These are phyloP conservation scores for Ichneumoninae sp. DNA, from an alignment of 2,888 invertebrate genomes.

Conservation along the genomic window DNA sequence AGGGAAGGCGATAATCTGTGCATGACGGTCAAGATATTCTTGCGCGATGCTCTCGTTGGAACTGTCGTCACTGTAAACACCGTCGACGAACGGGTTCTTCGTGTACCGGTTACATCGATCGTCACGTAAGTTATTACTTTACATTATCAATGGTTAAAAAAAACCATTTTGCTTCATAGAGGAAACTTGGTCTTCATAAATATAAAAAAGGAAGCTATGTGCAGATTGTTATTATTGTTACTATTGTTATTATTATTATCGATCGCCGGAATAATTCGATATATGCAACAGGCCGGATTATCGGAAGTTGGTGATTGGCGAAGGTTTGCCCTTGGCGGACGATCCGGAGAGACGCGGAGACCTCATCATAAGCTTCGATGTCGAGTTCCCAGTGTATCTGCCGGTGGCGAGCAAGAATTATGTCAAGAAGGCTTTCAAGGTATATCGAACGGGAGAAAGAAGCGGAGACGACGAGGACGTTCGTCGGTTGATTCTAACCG, in stretches of 20 bases:
- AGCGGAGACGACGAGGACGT: constrained; percentile 70
- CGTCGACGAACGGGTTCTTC: constrained; percentile 89
- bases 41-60: constrained; percentile 91
- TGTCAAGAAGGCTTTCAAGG: constrained; percentile 77
- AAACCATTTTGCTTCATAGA: no score
- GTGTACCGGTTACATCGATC: constrained; percentile 90
- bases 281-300: constrained; percentile 86
- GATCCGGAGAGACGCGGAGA: constrained; percentile 88
- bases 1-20: constrained; percentile 89
- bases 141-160: no score
- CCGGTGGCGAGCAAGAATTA: constrained; percentile 84
- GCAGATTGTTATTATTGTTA: background rate
- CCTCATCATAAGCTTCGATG: constrained; percentile 89
- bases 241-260: background rate
- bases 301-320: constrained; percentile 89
- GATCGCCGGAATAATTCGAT: background rate
- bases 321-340: constrained; percentile 90
- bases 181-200: no score
- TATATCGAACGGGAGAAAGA: constrained; percentile 43
- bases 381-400: constrained; percentile 86
- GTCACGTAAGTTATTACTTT: constrained; percentile 85
- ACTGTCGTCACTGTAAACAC: constrained; percentile 88
- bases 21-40: constrained; percentile 86
- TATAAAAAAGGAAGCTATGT: background rate
- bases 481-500: constrained; percentile 72